Conservation (phyloP, 2,888 invertebrate species). For the Harpagoxenus sublaevis region DNA sequence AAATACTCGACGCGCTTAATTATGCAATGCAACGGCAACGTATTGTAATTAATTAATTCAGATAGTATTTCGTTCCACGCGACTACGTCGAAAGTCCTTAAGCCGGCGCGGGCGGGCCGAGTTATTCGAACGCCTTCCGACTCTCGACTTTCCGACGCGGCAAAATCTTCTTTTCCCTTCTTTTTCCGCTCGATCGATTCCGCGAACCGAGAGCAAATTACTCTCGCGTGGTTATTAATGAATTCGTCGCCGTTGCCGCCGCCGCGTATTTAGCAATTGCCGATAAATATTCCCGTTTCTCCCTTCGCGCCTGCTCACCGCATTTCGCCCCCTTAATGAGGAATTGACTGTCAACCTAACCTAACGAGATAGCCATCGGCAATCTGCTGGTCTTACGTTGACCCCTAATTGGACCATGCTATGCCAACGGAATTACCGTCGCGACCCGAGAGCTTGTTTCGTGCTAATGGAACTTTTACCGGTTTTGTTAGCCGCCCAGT, state of each 20-base stretch:
- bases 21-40: slow-evolving; percentile 38
- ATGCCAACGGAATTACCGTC: slow-evolving; percentile 41
- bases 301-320: background rate
- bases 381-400: slow-evolving; percentile 51
- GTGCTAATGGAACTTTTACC: slow-evolving; percentile 51
- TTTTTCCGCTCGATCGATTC: slow-evolving; percentile 45
- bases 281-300: slow-evolving; percentile 56
- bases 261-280: slow-evolving; percentile 53
- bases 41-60: slow-evolving; percentile 70
- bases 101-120: slow-evolving; percentile 6
- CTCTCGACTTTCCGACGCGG: slow-evolving; percentile 26
- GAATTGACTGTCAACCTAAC: slow-evolving; percentile 42
- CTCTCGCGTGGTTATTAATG: slow-evolving; percentile 54
- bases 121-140: slow-evolving; percentile 25
- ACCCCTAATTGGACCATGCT: slow-evolving; percentile 63
- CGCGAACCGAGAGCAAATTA: slow-evolving; percentile 47
- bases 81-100: slow-evolving; percentile 56
- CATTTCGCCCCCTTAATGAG: slow-evolving; percentile 40
- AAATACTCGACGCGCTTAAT: slow-evolving; percentile 53
- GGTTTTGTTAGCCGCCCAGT: slow-evolving; percentile 19
- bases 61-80: slow-evolving; percentile 57
- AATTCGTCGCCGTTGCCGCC: slow-evolving; percentile 31
- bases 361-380: slow-evolving; percentile 59
- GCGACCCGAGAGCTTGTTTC: slow-evolving; percentile 37
- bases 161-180: slow-evolving; percentile 27